These are phyloP conservation scores for Choreutis nemorana DNA, from an alignment of 2,888 invertebrate species.

Conservation along the genomic window DNA sequence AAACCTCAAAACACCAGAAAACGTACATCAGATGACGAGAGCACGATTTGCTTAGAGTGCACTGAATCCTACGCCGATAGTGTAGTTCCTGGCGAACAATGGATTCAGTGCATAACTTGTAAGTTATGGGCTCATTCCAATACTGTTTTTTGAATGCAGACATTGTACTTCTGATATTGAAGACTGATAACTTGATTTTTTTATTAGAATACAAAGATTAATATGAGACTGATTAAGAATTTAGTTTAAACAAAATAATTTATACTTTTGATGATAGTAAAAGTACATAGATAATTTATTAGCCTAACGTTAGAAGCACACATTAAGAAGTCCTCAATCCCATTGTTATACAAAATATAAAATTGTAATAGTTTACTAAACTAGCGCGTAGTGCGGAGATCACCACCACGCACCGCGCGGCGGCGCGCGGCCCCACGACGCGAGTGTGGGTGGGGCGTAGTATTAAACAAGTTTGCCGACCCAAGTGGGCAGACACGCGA, in stretches of 20 bases:
- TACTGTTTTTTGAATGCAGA: slow-evolving; percentile 7
- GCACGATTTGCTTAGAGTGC: slow-evolving; percentile 9
- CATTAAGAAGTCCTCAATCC: too few species aligned
- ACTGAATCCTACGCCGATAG: slow-evolving; percentile 8
- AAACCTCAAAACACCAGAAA: slow-evolving; percentile 8
- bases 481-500: too few species aligned
- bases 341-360: too few species aligned
- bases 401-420: too few species aligned
- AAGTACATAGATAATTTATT: too few species aligned
- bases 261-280: too few species aligned
- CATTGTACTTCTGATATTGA: slow-evolving; percentile 6
- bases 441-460: too few species aligned
- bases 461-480: too few species aligned
- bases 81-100: slow-evolving; percentile 8
- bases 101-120: slow-evolving; percentile 9
- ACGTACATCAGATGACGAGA: slow-evolving; percentile 5
- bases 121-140: slow-evolving; percentile 10
- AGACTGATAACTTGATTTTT: slow-evolving; percentile 6
- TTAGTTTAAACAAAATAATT: slow-evolving; percentile 4
- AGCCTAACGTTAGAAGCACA: too few species aligned
- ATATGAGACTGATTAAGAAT: slow-evolving; percentile 4
- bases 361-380: too few species aligned
- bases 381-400: too few species aligned
- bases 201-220: slow-evolving; percentile 5
- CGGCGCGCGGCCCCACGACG: too few species aligned